Conservation (phyloP, 1,140 invertebrate species). For the Pseudomyrmex gracilis region DNA sequence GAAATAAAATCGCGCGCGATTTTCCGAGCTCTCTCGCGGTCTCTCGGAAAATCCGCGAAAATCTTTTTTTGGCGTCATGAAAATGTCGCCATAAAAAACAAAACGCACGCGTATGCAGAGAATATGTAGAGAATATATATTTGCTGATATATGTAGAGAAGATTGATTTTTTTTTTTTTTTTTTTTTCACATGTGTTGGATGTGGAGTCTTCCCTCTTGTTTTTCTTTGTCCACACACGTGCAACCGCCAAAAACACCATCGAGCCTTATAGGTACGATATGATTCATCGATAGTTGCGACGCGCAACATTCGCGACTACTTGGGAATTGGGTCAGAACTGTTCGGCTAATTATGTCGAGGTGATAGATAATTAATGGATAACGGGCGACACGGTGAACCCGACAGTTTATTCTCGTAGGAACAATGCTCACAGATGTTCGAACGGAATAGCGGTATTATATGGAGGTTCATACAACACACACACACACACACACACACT, state of each 20-base stretch:
- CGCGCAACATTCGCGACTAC: neutral
- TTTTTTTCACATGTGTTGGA: too few species aligned
- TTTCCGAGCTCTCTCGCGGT: too few species aligned
- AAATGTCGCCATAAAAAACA: neutral
- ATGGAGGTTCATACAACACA: neutral
- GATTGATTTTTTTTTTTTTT: too few species aligned
- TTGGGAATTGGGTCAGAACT: slow-evolving; percentile 47
- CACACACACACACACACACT: too few species aligned
- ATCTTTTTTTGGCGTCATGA: neutral
- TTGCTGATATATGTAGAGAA: too few species aligned
- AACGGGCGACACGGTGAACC: slow-evolving; percentile 43
- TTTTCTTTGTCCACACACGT: slow-evolving; percentile 16
- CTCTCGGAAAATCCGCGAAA: neutral
- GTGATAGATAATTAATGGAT: slow-evolving; percentile 61
- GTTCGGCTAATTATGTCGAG: slow-evolving; percentile 48
- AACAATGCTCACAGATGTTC: slow-evolving; percentile 50
- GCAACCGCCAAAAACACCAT: neutral
- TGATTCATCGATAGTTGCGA: slow-evolving; percentile 29
- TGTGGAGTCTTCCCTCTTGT: neutral
- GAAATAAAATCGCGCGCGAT: too few species aligned
- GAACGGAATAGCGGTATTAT: slow-evolving; percentile 30
- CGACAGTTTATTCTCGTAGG: slow-evolving; percentile 52
- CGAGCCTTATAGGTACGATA: neutral
- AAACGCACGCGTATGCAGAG: too few species aligned
- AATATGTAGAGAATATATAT: too few species aligned